phyloP scores from a whole-genome alignment of 2,888 invertebrate species.

The Patella depressa region DNA sequence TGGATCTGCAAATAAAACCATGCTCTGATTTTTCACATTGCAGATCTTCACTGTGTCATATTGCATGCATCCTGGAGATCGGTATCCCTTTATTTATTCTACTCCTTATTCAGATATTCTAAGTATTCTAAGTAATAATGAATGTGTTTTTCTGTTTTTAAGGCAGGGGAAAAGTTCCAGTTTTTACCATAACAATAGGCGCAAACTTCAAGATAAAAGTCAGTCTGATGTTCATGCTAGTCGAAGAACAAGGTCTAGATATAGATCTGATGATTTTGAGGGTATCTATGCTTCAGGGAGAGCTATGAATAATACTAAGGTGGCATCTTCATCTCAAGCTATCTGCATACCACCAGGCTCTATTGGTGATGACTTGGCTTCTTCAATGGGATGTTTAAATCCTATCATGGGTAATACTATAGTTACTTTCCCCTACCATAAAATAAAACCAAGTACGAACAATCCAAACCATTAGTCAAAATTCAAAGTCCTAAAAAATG shows the following conservation, averaged over 20 bases:
- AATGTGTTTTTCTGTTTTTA: too few species aligned
- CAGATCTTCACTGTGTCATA: too few species aligned
- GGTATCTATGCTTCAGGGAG: conserved; percentile 13
- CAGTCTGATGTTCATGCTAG: neutral
- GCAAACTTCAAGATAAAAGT: neutral
- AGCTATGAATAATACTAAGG: conserved; percentile 10
- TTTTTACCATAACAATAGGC: neutral
- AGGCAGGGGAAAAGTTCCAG: conserved; percentile 5
- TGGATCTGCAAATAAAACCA: too few species aligned
- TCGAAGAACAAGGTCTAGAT: neutral
- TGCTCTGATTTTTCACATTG: too few species aligned
- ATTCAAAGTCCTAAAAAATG: too few species aligned
- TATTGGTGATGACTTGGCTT: conserved; percentile 44
- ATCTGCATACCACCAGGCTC: conserved; percentile 44
- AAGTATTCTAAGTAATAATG: too few species aligned
- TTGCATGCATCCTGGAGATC: too few species aligned
- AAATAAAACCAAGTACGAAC: too few species aligned
- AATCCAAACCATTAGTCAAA: too few species aligned
- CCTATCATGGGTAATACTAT: conserved; percentile 38
- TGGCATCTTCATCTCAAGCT: conserved; percentile 39
- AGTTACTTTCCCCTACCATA: too few species aligned
- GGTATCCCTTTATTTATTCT: too few species aligned
- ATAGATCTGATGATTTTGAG: conserved; percentile 17
- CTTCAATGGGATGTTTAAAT: conserved; percentile 44
- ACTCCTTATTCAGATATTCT: too few species aligned